Evolutionary conservation across 2,113 vertebrate genomes (phyloP), one percentile per base, ranked within the genome.

Genomic region (Lampris incognitus): DNA sequence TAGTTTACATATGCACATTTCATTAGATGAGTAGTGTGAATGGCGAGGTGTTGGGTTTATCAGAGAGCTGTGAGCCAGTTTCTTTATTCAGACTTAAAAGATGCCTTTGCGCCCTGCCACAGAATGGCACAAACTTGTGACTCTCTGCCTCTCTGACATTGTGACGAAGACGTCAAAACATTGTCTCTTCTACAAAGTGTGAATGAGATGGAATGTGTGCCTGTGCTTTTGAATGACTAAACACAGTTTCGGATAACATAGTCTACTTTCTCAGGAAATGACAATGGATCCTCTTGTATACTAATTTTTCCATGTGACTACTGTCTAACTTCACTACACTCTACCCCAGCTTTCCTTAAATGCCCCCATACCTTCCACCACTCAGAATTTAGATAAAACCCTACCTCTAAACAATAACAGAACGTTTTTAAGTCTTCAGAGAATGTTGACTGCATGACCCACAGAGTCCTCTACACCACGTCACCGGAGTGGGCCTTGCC

Each of bases 291-390:
- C 55, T 13, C n/a, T 8, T 8, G 40, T 9, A 9, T 10, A 55
- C 2, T 55, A 55, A 2, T 9, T 40, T 39, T 9, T 40, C 38
- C 1, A 41, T 10, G 3, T 41, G 41, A 72, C 52, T 55, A n/a
- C 24, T 64, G 11, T 79, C 54, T 82, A 74, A 74, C 73, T 75
- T 41, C 44, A 24, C 74, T 62, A 57, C 57, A 7, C 72, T 77
- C 69, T 13, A 69, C 84, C 85, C 79, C 63, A 4, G 7, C 86
- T 81, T 74, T 81, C 87, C 86, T 73, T 40, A 38, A 55, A 80
- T 46, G 65, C 76, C 61, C 83, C 46, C 5, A 1, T 39, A 51
- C 49, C 50, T n/a, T 39, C 46, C 13, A 0, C 40, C 9, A 80
- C 37, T 66, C 44, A 70, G 63, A 67, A 58, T 72, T 49, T 9